These are phyloP conservation scores for Axis porcinus DNA, from an alignment of 2,113 vertebrate genomes.

Conservation along the genomic window DNA sequence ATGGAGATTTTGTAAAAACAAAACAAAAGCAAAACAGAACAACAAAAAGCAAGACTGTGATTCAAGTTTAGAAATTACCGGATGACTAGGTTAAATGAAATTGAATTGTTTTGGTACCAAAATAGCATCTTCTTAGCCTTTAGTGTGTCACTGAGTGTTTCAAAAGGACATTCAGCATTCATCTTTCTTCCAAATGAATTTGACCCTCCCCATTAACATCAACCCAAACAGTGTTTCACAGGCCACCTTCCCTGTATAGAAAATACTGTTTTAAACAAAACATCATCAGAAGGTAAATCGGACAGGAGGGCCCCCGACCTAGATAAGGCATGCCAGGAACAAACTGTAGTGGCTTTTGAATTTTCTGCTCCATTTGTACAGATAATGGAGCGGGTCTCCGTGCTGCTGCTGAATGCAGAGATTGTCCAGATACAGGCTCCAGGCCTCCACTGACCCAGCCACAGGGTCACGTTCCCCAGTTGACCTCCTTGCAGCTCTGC, in stretches of 20 bases:
- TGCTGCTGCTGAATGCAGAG: not conserved
- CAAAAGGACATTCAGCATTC: not conserved
- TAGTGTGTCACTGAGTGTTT: not conserved
- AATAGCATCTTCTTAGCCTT: not conserved
- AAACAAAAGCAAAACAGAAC: not conserved
- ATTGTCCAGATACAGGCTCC: not conserved
- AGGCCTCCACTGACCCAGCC: not conserved
- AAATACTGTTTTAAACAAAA: not conserved
- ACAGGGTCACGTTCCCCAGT: accelerated
- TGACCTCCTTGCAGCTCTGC: not conserved
- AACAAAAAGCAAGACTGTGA: not conserved
- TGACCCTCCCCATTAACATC: not conserved
- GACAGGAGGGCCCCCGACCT: not conserved
- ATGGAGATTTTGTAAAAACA: not conserved
- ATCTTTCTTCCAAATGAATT: not conserved
- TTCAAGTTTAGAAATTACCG: not conserved
- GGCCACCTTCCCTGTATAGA: not conserved
- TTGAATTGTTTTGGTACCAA: not conserved
- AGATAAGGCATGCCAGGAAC: not conserved
- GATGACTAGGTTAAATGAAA: not conserved
- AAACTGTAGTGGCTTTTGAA: not conserved
- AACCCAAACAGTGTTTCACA: not conserved
- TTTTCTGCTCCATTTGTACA: conserved; percentile 62
- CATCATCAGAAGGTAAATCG: not conserved
- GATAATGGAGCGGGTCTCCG: not conserved